A percentile compares a stretch with the other conserved stretches of the same genome.
Conservation (phyloP, 2,113 vertebrate genomes). For the Perca schrenkii region DNA sequence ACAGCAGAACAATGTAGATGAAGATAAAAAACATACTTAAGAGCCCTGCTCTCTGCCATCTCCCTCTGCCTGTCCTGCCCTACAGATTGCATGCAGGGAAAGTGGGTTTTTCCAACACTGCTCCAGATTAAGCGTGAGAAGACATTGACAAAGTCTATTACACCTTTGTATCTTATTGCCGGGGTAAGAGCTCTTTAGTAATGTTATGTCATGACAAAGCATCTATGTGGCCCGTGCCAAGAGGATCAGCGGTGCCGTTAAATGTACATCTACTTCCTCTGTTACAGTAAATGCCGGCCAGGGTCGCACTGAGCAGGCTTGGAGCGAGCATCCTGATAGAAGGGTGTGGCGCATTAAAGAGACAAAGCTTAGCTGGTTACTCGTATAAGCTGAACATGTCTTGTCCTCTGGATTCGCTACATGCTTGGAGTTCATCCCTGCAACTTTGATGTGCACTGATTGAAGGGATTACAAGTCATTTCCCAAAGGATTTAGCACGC, state of each 20-base stretch:
- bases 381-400: constrained; percentile 37
- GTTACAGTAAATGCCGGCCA: not conserved
- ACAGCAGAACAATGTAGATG: constrained; percentile 76
- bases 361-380: constrained; percentile 60
- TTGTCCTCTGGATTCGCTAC: constrained; percentile 30
- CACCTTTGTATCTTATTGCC: constrained; percentile 19
- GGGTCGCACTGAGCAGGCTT: constrained; percentile 26
- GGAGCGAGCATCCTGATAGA: constrained; percentile 21
- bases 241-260: constrained; percentile 40
- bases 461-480: constrained; percentile 72
- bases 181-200: constrained; percentile 5
- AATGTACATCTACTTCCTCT: constrained; percentile 18
- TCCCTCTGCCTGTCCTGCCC: constrained; percentile 23
- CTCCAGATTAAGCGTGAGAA: constrained; percentile 47
- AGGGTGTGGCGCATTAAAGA: constrained; percentile 51
- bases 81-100: constrained; percentile 32
- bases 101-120: constrained; percentile 2
- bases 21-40: constrained; percentile 65
- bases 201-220: constrained; percentile 49
- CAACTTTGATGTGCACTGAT: constrained; percentile 69
- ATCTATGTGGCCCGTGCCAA: constrained; percentile 18
- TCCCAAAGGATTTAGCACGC: constrained; percentile 46
- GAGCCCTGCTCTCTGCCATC: constrained; percentile 50
- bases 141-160: constrained; percentile 60
- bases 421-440: constrained; percentile 51